These are phyloP conservation scores for Drosophila ustulata DNA, from an alignment of 2,888 invertebrate genomes.

Conservation along the genomic window DNA sequence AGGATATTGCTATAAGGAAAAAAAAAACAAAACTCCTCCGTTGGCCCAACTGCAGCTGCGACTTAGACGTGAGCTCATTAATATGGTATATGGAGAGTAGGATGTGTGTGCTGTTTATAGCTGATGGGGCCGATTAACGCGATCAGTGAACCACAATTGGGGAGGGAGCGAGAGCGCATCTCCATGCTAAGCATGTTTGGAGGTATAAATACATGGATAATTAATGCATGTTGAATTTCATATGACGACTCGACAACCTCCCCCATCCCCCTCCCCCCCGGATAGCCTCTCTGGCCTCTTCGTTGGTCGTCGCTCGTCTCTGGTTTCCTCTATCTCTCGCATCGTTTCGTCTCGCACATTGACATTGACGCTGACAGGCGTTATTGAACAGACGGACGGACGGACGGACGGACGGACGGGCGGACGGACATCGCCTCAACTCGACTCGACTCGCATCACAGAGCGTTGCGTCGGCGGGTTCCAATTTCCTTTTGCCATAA, in stretches of 20 bases:
- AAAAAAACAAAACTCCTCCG: background rate
- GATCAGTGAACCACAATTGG: slow-evolving; percentile 19
- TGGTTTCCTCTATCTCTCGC: slow-evolving; percentile 1
- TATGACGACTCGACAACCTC: background rate
- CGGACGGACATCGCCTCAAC: background rate
- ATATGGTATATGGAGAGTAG: background rate
- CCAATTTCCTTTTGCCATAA: slow-evolving; percentile 73
- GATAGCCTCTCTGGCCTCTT: background rate
- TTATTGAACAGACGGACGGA: background rate
- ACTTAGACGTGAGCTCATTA: slow-evolving; percentile 1
- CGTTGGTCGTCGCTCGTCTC: background rate
- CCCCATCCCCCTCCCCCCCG: background rate
- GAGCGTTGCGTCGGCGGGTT: slow-evolving; percentile 27
- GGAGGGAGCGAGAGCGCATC: background rate
- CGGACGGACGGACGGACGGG: background rate
- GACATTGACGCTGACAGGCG: slow-evolving; percentile 27
- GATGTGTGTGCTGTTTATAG: background rate
- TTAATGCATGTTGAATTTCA: slow-evolving; percentile 12
- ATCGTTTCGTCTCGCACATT: slow-evolving; percentile 21
- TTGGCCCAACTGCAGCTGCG: background rate
- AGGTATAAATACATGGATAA: slow-evolving; percentile 2
- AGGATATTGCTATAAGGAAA: background rate
- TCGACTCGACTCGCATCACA: slow-evolving; percentile 4
- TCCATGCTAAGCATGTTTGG: slow-evolving; percentile 7
- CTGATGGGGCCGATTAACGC: slow-evolving; percentile 18